Evolutionary conservation across 30 jellyfish, hydroid and myxozoan genomes (phyloP), one percentile per base, ranked within the genome.

Genomic region (Hydractinia symbiolongicarpus): DNA sequence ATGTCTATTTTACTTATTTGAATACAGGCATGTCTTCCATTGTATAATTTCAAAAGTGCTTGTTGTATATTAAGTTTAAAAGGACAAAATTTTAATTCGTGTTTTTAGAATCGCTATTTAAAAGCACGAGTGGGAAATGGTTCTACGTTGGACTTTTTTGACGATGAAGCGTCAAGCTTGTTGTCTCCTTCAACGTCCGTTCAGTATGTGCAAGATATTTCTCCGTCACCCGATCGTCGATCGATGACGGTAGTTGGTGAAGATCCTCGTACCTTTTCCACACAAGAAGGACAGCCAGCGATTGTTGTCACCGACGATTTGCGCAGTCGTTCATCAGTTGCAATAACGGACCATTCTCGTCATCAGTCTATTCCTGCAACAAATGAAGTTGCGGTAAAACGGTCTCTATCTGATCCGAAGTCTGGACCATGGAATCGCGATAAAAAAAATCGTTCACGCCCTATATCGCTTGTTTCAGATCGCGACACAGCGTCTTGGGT

Each of bases 41-140:
- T 30, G 44, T 30, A 30, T 30, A 30, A 30, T 30, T 30, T 30
- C 44, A 30, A 30, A 30, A 30, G 44, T 30, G 44, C 44, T 30
- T 30, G 44, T 30, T 30, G 44, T 30, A 30, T 30, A 30, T 30
- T 1, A 30, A 30, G 44, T 30, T 30, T 30, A 30, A 30, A 30
- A 30, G 44, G 44, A 30, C 44, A 30, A 30, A 30, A 30, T 30
- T 1, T 30, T 2, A 30, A 30, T 30, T 30, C 44, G 44, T 11
- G 69, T 19, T 73, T 10, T 9, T 79, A 89, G 96, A 53, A 50
- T 11, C 93, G 92, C 8, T 89, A 89, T 77, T 67, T 54, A 78
- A 73, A 60, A 9, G 96, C 96, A 14, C 73, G 96, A 61, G 85
- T 88, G 17, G 96, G 96, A 55, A 86, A 84, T 8, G 96, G 94